Evolutionary conservation across 2,113 vertebrate genomes (phyloP), one percentile per base, ranked within the genome.

Genomic region (Leptodactylus fuscus): DNA sequence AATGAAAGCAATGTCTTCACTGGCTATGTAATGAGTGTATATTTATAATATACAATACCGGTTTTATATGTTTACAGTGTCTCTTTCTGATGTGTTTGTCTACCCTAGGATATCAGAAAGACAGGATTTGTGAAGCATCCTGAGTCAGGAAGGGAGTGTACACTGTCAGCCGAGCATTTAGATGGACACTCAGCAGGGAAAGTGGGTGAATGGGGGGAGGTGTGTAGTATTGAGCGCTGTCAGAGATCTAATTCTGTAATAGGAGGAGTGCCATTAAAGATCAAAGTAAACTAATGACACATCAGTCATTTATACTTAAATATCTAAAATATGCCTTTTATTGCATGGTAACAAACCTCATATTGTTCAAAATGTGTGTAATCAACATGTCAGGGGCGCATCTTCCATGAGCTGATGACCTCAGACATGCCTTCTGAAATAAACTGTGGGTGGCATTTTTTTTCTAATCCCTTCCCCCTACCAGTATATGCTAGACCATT

Each of bases 71-170:
- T 18, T 69, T 44, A 44, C 29, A 34, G 32, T 22, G n/a, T n/a
- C n/a, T n/a, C 32, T 36, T 9, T 5, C 11, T 24, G 16, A 20
- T 38, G 76, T 24, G 51, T 69, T 69, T 81, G 8, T 49, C n/a
- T 60, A 32, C 60, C 27, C 29, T 13, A 20, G 24, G 16, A 32
- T 81, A 69, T 34, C 16, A 67, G 24, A 27, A 49, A 22, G 13
- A 58, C 34, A 22, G 20, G 34, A 79, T 79, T 5, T 58, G 81
- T 53, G 27, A 24, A 44, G 62, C 65, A 71, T 71, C 29, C 81
- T 71, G 81, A 71, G 62, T 82, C 65, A 71, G 81, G 81, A 71
- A 82, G 65, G 65, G 65, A 82, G 81, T 58, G 81, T 82, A 44
- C 70, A 8, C 27, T 70, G 27, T 49, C 15, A 81, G 27, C 22